Evolutionary conservation across 2,113 vertebrate genomes (phyloP).

Genomic region (Pseudopipra pipra): DNA sequence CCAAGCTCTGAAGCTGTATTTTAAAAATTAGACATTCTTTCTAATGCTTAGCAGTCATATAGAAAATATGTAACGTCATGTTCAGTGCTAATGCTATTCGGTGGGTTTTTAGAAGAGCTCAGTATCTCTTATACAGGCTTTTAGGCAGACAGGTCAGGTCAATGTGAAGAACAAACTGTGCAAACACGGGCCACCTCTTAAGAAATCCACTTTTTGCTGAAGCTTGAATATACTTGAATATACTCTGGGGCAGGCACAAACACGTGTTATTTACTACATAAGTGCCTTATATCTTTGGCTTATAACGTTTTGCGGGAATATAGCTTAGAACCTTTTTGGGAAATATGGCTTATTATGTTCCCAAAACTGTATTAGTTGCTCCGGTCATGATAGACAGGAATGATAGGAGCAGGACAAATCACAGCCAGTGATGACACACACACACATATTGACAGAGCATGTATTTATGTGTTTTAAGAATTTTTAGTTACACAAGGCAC

Average conservation of each 20-base stretch:
- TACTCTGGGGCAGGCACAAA: not conserved
- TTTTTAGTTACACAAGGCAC: not conserved
- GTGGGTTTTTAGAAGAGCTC: not conserved
- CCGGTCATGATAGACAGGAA: not conserved
- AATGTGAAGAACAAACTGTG: not conserved
- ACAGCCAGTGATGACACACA: not conserved
- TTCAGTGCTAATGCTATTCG: not conserved
- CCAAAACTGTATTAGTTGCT: not conserved
- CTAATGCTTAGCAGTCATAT: not conserved
- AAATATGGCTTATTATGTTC: not conserved
- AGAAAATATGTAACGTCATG: not conserved
- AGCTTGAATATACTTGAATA: not conserved
- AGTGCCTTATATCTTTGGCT: not conserved
- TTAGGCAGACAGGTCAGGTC: not conserved
- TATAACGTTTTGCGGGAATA: not conserved
- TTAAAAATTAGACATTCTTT: not conserved
- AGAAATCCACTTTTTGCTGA: not conserved
- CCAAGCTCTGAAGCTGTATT: not conserved
- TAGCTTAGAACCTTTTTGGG: not conserved
- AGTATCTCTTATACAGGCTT: not conserved
- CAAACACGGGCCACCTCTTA: not conserved
- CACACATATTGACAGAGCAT: not conserved
- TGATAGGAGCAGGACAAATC: not conserved
- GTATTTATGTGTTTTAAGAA: not conserved
- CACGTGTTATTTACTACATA: not conserved